Percentiles rank a stretch among this genome's conserved stretches.
These are phyloP conservation scores for Poecilia wingei DNA, from an alignment of 2,797 vertebrate species.

Conservation along the genomic window DNA sequence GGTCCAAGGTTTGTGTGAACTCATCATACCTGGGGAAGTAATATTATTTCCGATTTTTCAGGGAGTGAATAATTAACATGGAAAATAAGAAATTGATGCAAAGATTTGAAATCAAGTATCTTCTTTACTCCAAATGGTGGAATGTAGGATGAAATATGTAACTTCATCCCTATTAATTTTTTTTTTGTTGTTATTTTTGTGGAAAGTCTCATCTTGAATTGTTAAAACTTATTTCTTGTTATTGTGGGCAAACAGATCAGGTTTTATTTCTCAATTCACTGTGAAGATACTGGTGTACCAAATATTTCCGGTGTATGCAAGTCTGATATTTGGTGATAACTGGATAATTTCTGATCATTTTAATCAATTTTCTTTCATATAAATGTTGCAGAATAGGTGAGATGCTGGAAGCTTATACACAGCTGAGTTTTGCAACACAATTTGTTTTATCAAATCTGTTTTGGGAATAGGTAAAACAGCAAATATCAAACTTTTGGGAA, in stretches of 20 bases:
- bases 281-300: neutral
- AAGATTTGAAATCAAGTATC: neutral
- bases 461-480: neutral
- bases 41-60: neutral
- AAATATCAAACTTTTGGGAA: neutral
- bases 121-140: neutral
- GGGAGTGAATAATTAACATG: neutral
- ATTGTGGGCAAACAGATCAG: neutral
- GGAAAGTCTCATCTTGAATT: neutral
- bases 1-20: neutral
- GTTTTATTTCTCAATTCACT: neutral
- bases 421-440: neutral
- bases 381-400: neutral
- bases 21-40: neutral
- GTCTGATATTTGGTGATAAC: neutral
- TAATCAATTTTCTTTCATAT: neutral
- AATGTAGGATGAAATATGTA: neutral
- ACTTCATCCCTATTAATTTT: neutral
- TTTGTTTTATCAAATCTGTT: neutral
- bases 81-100: neutral
- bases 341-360: neutral
- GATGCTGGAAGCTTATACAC: neutral
- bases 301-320: neutral
- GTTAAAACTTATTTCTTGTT: neutral
- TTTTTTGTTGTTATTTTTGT: neutral